Evolutionary conservation across 2,888 invertebrate genomes (phyloP).

Genomic region (Drosophila suboccidentalis): DNA sequence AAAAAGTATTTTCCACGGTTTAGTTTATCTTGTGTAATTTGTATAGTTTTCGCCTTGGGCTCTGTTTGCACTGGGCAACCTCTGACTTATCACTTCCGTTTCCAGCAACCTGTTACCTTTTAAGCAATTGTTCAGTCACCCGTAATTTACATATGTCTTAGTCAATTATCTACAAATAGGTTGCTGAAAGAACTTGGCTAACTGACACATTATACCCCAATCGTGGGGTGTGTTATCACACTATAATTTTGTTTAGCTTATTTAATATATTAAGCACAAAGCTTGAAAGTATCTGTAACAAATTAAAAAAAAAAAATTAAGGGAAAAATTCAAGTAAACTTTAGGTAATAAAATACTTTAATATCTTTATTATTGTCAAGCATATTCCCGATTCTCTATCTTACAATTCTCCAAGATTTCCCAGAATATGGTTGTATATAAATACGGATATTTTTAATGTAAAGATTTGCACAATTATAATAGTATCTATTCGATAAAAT

Average conservation of each 20-base stretch:
- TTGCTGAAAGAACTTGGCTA: conserved; percentile 2
- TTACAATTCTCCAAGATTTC: too few species aligned
- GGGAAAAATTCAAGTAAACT: too few species aligned
- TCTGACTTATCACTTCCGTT: conserved; percentile 31
- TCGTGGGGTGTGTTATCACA: not conserved
- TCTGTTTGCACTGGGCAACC: conserved; percentile 10
- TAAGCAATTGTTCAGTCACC: conserved; percentile 28
- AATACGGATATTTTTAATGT: too few species aligned
- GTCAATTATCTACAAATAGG: conserved; percentile 30
- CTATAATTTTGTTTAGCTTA: not conserved
- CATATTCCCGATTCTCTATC: too few species aligned
- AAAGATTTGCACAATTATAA: too few species aligned
- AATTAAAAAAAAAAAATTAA: too few species aligned
- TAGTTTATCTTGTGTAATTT: conserved; percentile 30
- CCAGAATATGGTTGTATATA: too few species aligned
- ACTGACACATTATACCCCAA: not conserved
- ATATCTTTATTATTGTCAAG: too few species aligned
- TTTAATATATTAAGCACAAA: not conserved
- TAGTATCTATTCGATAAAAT: too few species aligned
- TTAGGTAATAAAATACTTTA: too few species aligned
- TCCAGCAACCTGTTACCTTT: conserved; percentile 21
- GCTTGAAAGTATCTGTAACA: too few species aligned
- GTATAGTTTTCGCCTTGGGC: conserved; percentile 15
- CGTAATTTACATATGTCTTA: conserved; percentile 40
- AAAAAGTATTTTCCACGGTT: conserved; percentile 1